A percentile compares a stretch with the other conserved stretches of the same genome.
Conservation (phyloP, 2,888 invertebrate genomes). For the Orthonychiurus folsomi region DNA sequence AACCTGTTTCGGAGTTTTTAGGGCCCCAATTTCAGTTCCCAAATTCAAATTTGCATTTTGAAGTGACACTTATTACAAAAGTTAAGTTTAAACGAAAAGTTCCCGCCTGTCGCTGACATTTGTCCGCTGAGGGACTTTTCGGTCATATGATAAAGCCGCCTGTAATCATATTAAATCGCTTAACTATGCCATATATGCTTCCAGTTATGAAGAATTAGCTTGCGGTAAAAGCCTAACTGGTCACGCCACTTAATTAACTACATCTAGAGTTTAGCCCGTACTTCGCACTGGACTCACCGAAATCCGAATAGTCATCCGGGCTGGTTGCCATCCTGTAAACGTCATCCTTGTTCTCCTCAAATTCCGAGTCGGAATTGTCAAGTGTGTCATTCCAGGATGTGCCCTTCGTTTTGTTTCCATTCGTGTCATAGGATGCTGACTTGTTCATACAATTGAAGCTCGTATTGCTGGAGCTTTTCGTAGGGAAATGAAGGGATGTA, state of each 20-base stretch:
- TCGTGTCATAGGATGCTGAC: constrained; percentile 12
- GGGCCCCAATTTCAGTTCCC: no score
- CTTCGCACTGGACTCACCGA: constrained; percentile 18
- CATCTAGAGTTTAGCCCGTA: no score
- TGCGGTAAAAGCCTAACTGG: background rate
- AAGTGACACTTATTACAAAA: no score
- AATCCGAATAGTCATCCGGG: constrained; percentile 28
- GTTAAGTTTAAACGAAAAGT: no score
- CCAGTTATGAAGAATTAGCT: background rate
- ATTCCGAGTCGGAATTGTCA: constrained; percentile 24
- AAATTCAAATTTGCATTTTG: no score
- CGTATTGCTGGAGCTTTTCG: constrained; percentile 8
- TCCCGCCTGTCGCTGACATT: background rate
- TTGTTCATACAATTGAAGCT: constrained; percentile 15
- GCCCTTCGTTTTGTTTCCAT: constrained; percentile 20
- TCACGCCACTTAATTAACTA: background rate
- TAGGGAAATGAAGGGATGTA: constrained; percentile 17
- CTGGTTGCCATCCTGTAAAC: constrained; percentile 16
- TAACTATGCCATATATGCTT: background rate
- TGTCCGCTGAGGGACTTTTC: background rate
- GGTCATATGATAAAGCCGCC: no score
- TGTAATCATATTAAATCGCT: background rate
- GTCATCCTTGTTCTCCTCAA: constrained; percentile 30
- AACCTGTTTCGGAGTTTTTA: no score
- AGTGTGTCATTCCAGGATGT: constrained; percentile 17